Evolutionary conservation across 2,797 vertebrate species (phyloP).

Genomic region (Peromyscus melanophrys): DNA sequence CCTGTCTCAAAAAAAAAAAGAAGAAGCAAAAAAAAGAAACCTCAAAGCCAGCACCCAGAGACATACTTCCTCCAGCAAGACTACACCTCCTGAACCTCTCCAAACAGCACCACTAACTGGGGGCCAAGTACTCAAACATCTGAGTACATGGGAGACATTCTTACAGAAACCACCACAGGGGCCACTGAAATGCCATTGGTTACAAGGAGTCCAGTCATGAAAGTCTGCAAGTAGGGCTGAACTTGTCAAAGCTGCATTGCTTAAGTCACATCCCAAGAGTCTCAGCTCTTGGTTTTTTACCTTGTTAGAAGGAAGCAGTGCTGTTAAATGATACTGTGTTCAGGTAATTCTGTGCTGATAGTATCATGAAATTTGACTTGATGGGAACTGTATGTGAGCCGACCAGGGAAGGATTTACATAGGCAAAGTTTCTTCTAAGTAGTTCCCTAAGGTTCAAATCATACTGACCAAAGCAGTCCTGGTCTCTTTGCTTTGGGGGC

Average conservation of each 20-base stretch:
- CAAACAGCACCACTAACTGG: background rate
- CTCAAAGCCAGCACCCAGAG: background rate
- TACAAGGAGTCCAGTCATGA: background rate
- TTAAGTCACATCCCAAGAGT: background rate
- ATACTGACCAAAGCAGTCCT: background rate
- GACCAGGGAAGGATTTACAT: background rate
- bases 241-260: background rate
- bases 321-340: background rate
- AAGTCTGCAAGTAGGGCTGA: background rate
- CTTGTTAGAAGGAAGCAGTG: background rate
- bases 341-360: background rate
- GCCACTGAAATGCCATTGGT: background rate
- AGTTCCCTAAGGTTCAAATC: background rate
- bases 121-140: background rate
- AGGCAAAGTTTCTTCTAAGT: background rate
- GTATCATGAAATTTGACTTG: background rate
- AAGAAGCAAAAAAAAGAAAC: too few relatives aligned
- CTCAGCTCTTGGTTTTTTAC: background rate
- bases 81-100: background rate
- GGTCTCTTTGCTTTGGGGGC: background rate
- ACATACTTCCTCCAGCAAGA: background rate
- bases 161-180: too few relatives aligned
- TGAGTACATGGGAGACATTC: too few relatives aligned
- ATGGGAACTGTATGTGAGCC: background rate
- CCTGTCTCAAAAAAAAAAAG: too few relatives aligned